These are phyloP conservation scores for Cheirogaleus major DNA, from an alignment of 2,797 vertebrate species.

Conservation along the genomic window DNA sequence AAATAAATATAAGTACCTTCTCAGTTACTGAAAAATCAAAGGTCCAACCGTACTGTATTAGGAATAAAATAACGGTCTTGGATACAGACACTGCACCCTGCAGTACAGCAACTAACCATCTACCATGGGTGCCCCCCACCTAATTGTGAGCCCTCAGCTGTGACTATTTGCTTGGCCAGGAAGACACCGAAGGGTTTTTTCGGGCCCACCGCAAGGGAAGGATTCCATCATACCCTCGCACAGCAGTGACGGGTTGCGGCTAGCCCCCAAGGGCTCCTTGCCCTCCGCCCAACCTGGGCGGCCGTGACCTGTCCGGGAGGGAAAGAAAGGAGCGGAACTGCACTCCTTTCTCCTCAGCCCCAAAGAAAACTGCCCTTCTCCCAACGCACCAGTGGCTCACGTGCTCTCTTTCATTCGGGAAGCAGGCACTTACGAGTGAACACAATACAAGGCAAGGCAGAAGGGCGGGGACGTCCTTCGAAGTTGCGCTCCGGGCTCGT, in stretches of 20 bases:
- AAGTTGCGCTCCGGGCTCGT: not conserved
- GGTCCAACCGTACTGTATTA: conserved; percentile 19
- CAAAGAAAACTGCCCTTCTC: not conserved
- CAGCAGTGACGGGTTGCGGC: not conserved
- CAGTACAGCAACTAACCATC: not conserved
- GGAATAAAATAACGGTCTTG: not conserved
- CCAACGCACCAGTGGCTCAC: not conserved
- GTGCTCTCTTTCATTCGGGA: not conserved
- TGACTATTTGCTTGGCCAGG: not conserved
- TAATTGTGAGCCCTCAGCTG: not conserved
- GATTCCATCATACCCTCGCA: too few species aligned
- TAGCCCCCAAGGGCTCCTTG: not conserved
- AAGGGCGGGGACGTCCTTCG: not conserved
- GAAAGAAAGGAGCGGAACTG: not conserved
- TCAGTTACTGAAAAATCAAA: conserved; percentile 42
- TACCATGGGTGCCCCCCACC: not conserved
- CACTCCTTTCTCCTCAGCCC: not conserved
- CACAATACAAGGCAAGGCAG: not conserved
- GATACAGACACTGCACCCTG: not conserved
- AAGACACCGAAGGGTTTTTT: not conserved
- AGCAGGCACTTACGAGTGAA: conserved; percentile 69
- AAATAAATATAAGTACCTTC: conserved; percentile 63
- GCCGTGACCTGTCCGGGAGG: not conserved
- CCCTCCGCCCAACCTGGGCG: not conserved
- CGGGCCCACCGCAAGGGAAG: not conserved